These are phyloP conservation scores for Gephyroberyx darwinii DNA, from an alignment of 2,797 vertebrate genomes.

Conservation along the genomic window DNA sequence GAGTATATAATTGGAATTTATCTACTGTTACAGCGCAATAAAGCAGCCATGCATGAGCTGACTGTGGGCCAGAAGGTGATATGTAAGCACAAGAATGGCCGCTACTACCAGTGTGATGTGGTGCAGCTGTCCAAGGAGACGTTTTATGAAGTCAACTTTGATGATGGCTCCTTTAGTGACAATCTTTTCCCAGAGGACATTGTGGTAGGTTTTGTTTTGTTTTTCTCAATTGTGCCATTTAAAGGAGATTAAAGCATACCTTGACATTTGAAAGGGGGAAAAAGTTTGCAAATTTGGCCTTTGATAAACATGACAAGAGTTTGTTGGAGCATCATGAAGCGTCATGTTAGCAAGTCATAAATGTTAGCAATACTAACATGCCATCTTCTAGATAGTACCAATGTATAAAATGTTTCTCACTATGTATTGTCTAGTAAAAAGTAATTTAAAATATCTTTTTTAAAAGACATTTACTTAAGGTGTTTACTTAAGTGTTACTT, in stretches of 20 bases:
- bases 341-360: too few relatives aligned
- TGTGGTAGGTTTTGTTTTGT: slow-evolving; percentile 79
- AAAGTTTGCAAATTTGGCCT: neutral
- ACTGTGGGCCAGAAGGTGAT: slow-evolving; percentile 92
- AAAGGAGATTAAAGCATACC: neutral
- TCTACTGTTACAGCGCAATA: slow-evolving; percentile 74
- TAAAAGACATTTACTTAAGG: too few relatives aligned
- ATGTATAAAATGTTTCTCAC: too few relatives aligned
- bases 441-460: too few relatives aligned
- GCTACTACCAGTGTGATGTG: slow-evolving; percentile 94
- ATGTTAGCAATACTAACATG: too few relatives aligned
- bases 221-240: neutral
- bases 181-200: slow-evolving; percentile 97
- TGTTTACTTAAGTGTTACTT: too few relatives aligned
- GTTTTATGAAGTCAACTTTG: slow-evolving; percentile 98
- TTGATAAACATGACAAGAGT: too few relatives aligned
- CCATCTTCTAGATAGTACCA: too few relatives aligned
- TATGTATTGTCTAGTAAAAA: too few relatives aligned
- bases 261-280: neutral
- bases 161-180: slow-evolving; percentile 96
- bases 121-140: slow-evolving; percentile 92
- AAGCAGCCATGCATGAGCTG: slow-evolving; percentile 85
- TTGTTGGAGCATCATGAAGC: too few relatives aligned
- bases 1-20: neutral
- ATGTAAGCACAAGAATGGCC: slow-evolving; percentile 93